Evolutionary conservation across 2,888 invertebrate genomes (phyloP).

Genomic region (Sylvicola cinctus): DNA sequence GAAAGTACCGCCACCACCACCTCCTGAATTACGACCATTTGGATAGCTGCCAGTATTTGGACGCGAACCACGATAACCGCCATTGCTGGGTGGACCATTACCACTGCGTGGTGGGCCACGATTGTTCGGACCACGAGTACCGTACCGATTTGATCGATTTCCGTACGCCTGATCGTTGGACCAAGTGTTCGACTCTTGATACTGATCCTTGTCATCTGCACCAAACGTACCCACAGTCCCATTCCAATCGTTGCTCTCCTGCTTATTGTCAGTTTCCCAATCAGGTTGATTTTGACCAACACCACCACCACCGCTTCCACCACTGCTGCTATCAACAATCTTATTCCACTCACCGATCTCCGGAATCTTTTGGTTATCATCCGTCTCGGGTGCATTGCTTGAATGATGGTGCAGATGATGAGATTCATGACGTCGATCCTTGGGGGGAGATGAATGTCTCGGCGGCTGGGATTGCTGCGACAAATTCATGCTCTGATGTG

Average conservation of each 20-base stretch:
- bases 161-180: constrained; percentile 3
- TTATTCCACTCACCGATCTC: background rate
- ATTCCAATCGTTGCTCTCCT: constrained; percentile 4
- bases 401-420: constrained; percentile 15
- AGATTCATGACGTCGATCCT: constrained; percentile 13
- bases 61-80: constrained; percentile 3
- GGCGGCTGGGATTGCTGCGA: constrained; percentile 21
- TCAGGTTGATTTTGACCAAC: background rate
- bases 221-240: background rate
- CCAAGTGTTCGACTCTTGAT: constrained; percentile 13
- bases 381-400: background rate
- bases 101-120: background rate
- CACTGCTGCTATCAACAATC: background rate
- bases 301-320: constrained; percentile 2
- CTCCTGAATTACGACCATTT: constrained; percentile 2
- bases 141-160: constrained; percentile 1
- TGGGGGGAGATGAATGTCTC: constrained; percentile 20
- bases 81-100: background rate
- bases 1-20: constrained; percentile 7
- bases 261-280: background rate
- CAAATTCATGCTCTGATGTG: constrained; percentile 19
- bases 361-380: background rate
- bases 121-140: background rate
- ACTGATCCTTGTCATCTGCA: constrained; percentile 11
- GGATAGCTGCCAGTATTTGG: background rate